These are phyloP conservation scores for Malurus melanocephalus DNA, from an alignment of 2,113 vertebrate genomes.

Conservation along the genomic window DNA sequence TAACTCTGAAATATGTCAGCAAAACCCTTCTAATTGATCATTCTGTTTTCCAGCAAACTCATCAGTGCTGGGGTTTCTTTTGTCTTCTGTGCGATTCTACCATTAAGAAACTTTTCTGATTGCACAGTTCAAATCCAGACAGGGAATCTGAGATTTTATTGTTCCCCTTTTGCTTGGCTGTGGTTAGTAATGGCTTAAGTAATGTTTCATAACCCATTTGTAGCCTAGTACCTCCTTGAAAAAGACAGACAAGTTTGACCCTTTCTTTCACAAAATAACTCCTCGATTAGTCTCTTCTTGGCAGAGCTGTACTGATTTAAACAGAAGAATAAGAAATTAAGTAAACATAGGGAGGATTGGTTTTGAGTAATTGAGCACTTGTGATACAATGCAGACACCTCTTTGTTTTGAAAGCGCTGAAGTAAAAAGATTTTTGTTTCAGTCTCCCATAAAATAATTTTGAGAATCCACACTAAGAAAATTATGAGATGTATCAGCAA, in stretches of 20 bases:
- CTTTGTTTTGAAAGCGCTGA: neutral
- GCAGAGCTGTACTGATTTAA: neutral
- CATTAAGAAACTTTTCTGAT: neutral
- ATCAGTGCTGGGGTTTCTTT: neutral
- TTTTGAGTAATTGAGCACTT: neutral
- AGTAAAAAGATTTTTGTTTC: neutral
- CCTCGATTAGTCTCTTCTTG: neutral
- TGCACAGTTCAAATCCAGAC: neutral
- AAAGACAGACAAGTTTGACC: neutral
- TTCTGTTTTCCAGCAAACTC: neutral
- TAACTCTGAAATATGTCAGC: neutral
- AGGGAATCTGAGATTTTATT: constrained; percentile 7
- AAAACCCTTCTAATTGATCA: neutral
- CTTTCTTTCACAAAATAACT: neutral
- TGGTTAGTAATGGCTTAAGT: neutral
- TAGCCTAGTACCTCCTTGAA: neutral
- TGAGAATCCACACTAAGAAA: neutral
- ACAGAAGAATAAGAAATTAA: neutral
- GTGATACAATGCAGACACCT: neutral
- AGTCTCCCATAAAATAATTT: neutral
- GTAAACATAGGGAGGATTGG: neutral
- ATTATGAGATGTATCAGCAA: neutral
- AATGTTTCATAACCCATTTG: constrained; percentile 4
- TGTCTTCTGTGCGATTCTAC: neutral
- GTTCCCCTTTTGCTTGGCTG: constrained; percentile 10